phyloP scores from a whole-genome alignment of 2,113 vertebrate genomes.

The Ceratotherium simum region DNA sequence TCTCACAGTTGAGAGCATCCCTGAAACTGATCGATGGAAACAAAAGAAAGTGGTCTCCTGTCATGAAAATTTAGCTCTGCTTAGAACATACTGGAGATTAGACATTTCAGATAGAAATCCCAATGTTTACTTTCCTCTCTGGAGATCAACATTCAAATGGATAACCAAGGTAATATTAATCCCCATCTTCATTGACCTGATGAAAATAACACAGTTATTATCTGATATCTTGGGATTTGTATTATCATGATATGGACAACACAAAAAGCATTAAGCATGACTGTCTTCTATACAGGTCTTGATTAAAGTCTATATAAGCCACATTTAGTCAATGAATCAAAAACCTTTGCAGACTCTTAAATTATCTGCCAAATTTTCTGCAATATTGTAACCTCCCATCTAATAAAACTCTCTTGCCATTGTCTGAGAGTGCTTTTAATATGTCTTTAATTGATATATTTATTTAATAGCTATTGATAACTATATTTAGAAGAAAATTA shows the following conservation, averaged over 20 bases:
- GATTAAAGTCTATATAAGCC: constrained; percentile 8
- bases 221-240: constrained; percentile 41
- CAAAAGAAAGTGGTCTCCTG: neutral
- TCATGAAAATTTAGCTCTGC: neutral
- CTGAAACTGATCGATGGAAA: neutral
- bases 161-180: neutral
- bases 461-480: constrained; percentile 57
- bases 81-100: neutral
- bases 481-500: constrained; percentile 72
- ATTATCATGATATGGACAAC: neutral
- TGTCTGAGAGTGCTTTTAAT: constrained; percentile 47
- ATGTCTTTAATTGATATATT: constrained; percentile 62
- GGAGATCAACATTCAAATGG: neutral
- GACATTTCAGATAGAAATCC: neutral
- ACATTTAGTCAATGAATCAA: constrained; percentile 71
- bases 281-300: constrained; percentile 55
- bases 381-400: constrained; percentile 18
- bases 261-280: constrained; percentile 52
- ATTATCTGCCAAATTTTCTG: constrained; percentile 49
- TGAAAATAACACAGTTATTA: constrained; percentile 28
- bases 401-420: constrained; percentile 46
- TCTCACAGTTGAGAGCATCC: neutral
- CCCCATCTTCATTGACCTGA: neutral
- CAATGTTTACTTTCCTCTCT: neutral
- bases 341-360: constrained; percentile 43